Evolutionary conservation across 2,113 vertebrate species (phyloP), one percentile per base, ranked within the genome.

Genomic region (Muscicapa adusta): DNA sequence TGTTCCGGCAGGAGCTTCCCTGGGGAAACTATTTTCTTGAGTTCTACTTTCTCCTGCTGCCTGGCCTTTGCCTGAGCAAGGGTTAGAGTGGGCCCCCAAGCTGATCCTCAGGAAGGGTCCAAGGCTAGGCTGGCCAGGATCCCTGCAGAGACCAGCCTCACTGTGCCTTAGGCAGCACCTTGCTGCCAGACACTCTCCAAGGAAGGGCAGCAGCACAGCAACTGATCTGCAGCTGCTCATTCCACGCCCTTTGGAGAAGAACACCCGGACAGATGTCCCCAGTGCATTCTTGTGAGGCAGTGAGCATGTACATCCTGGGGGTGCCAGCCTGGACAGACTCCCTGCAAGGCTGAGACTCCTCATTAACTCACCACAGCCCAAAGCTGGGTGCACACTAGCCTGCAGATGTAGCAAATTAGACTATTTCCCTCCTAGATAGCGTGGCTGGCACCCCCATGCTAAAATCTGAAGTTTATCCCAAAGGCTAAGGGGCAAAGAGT

Each of bases 221-320:
- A 17, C 16, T 58, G 13, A 53, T 28, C 24, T 53, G 11, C 25
- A 47, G 61, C 6, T 62, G 43, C 10, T 25, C 9, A 14, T 29
- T 48, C 24, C 38, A 47, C 4, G 5, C 9, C 36, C 23, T 22
- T 4, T 7, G 6, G 28, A 58, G 36, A 12, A 48, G 36, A 23
- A 28, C 5, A 62, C 8, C 0, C 0, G 15, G 33, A 25, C 24
- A 87, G n/a, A 18, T 22, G n/a, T 13, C 10, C 40, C 14, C n/a
- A 61, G 1, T 0, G 6, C 31, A 28, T 61, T n/a, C 42, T 33
- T 3, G 1, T 33, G 22, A 77, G 14, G 29, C 77, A 38, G 23
- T 8, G 20, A 84, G 12, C 34, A 10, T 8, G 3, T 24, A 23
- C 36, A 57, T 14, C 78, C 68, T 24, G 28, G 40, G 40, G 24